Percentiles rank a stretch among this genome's conserved stretches.
Conservation (phyloP, 2,797 vertebrate genomes). For the Enteromius trimaculatus region DNA sequence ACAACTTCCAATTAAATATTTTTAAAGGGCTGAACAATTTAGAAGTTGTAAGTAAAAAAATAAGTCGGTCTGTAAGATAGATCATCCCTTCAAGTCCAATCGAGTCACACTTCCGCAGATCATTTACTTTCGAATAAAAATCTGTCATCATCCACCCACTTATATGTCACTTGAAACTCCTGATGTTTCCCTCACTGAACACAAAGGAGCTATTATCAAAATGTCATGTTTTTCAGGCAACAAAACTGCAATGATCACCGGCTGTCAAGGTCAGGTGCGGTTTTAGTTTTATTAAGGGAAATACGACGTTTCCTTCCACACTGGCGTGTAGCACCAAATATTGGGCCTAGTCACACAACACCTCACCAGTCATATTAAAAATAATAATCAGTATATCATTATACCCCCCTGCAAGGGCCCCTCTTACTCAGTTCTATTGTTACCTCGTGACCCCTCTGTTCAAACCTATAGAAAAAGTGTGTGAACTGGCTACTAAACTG, state of each 20-base stretch:
- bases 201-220: slow-evolving; percentile 12
- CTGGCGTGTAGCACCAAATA: neutral
- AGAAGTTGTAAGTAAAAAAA: neutral
- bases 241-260: slow-evolving; percentile 12
- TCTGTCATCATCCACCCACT: slow-evolving; percentile 29
- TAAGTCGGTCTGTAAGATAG: neutral
- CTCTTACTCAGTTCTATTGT: neutral
- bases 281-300: neutral
- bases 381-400: neutral
- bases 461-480: neutral
- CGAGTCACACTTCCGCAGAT: slow-evolving; percentile 4
- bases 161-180: slow-evolving; percentile 18
- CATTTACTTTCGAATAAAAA: slow-evolving; percentile 3
- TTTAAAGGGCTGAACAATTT: neutral
- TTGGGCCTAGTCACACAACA: neutral
- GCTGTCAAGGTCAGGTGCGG: neutral
- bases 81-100: neutral
- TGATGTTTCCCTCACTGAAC: neutral
- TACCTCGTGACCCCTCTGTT: neutral
- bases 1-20: neutral
- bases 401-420: no score
- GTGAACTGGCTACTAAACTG: neutral
- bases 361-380: neutral
- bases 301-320: neutral
- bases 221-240: slow-evolving; percentile 4